These are phyloP conservation scores for Cepphus grylle DNA, from an alignment of 2,113 vertebrate species.

Conservation along the genomic window DNA sequence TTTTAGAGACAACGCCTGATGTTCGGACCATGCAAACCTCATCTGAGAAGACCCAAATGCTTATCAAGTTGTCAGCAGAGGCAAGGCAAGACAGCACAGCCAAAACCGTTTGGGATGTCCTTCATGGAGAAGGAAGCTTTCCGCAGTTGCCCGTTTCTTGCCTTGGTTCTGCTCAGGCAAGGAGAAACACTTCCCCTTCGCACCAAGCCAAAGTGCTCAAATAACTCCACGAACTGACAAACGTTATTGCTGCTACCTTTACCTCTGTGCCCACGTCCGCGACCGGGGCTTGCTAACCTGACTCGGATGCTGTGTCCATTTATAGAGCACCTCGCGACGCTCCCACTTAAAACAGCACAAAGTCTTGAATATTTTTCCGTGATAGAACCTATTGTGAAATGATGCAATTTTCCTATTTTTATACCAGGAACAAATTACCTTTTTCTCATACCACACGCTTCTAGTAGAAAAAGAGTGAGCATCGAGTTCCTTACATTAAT, in stretches of 20 bases:
- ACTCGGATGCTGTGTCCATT: neutral
- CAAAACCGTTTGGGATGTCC: accelerated
- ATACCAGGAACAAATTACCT: neutral
- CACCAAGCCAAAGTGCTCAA: neutral
- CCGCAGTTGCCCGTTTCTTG: accelerated
- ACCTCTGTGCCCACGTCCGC: neutral
- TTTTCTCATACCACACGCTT: neutral
- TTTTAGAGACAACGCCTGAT: neutral
- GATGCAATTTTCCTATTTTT: neutral
- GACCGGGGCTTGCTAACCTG: neutral
- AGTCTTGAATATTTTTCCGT: neutral
- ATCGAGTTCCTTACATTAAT: neutral
- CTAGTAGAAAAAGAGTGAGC: neutral
- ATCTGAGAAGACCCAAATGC: accelerated
- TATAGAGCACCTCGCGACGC: neutral
- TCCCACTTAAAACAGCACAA: neutral
- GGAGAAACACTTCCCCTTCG: neutral
- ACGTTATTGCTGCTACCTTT: neutral
- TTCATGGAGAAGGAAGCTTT: neutral
- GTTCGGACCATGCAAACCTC: accelerated
- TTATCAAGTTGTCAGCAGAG: neutral
- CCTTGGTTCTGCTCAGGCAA: neutral
- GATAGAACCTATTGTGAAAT: neutral
- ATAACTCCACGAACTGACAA: neutral
- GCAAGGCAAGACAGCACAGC: neutral